Evolutionary conservation across 1,140 invertebrate genomes (phyloP).

Genomic region (Laupala kohalensis): DNA sequence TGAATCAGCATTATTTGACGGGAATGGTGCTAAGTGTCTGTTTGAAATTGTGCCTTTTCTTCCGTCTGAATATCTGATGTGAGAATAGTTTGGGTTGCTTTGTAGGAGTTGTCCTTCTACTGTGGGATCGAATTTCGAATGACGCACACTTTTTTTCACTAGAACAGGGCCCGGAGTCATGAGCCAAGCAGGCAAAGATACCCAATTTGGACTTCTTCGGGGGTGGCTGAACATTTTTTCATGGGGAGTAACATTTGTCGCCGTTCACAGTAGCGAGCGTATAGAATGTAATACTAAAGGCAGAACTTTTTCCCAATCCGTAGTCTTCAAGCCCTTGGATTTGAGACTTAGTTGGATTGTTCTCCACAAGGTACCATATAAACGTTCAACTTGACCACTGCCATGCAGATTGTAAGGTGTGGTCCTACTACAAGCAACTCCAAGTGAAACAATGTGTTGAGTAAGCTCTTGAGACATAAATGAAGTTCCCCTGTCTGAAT

Average conservation of each 20-base stretch:
- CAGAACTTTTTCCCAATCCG: conserved; percentile 10
- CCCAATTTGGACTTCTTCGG: neutral
- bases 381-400: conserved; percentile 14
- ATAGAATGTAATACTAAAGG: conserved; percentile 5
- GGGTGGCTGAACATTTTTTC: neutral
- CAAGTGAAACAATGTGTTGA: conserved; percentile 2
- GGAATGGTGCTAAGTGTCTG: too few relatives aligned
- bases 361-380: conserved; percentile 18
- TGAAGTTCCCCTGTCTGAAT: conserved; percentile 20
- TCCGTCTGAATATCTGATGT: conserved; percentile 8
- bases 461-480: conserved; percentile 16
- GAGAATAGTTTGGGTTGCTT: conserved; percentile 13
- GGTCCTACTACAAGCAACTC: conserved; percentile 15
- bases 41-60: conserved; percentile 13
- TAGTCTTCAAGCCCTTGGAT: neutral
- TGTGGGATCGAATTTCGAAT: conserved; percentile 3
- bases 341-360: conserved; percentile 13
- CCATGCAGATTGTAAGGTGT: conserved; percentile 16
- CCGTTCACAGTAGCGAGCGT: conserved; percentile 11
- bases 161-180: conserved; percentile 7
- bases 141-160: conserved; percentile 2
- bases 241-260: conserved; percentile 12
- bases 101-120: conserved; percentile 10
- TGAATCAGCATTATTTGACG: too few relatives aligned
- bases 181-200: neutral